Conservation (phyloP, 2,797 vertebrate species). For the Ctenosaura bakeri region DNA sequence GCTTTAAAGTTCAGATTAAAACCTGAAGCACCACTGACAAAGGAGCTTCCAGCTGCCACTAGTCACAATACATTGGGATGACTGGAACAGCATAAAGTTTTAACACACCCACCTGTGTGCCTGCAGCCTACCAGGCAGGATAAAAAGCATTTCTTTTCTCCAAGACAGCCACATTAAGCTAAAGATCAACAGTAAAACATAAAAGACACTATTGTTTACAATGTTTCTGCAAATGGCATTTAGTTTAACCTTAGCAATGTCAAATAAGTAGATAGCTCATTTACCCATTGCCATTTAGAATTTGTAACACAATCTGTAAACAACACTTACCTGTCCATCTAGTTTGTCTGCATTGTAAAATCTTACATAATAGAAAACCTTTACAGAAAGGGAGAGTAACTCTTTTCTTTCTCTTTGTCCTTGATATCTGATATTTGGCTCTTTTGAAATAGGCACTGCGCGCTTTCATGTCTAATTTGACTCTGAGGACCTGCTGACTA, state of each 20-base stretch:
- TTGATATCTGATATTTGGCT: not conserved
- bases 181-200: slow-evolving; percentile 48
- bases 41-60: not conserved
- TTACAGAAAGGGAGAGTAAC: not conserved
- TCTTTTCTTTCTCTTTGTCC: slow-evolving; percentile 7
- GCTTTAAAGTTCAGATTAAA: no score
- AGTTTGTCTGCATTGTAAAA: slow-evolving; percentile 55
- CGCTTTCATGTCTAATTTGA: not conserved
- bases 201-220: slow-evolving; percentile 43
- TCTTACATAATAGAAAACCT: slow-evolving; percentile 33
- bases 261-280: slow-evolving; percentile 72
- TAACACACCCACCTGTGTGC: not conserved
- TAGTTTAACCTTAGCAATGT: slow-evolving; percentile 66
- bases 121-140: not conserved
- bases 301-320: slow-evolving; percentile 77
- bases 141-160: slow-evolving; percentile 22
- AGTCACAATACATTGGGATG: not conserved
- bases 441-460: not conserved
- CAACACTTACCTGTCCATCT: slow-evolving; percentile 48
- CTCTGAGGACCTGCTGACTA: not conserved
- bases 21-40: no score
- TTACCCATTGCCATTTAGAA: slow-evolving; percentile 72
- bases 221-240: slow-evolving; percentile 45
- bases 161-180: slow-evolving; percentile 37
- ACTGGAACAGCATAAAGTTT: not conserved